phyloP scores from a whole-genome alignment of 2,113 vertebrate species.

The Alouatta palliata region DNA sequence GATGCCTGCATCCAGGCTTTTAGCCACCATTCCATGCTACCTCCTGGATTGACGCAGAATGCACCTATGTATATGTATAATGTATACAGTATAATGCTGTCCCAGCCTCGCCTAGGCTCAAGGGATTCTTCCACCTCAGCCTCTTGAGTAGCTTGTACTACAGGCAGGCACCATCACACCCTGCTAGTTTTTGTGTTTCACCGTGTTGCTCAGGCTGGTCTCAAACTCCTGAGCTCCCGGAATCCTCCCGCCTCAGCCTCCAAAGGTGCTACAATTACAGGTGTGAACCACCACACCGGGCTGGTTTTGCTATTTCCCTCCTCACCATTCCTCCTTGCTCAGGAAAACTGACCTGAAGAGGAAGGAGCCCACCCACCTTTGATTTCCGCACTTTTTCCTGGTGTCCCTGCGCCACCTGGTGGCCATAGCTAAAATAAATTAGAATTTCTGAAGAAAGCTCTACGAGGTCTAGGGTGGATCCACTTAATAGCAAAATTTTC shows the following conservation, averaged over 20 bases:
- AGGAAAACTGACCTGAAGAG: background rate
- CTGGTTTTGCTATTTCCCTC: background rate
- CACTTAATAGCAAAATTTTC: background rate
- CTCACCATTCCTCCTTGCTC: background rate
- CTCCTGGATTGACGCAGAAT: background rate
- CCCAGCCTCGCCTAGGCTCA: too few species aligned
- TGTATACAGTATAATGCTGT: too few species aligned
- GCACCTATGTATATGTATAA: background rate
- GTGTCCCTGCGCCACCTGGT: constrained; percentile 54
- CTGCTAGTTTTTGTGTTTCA: too few species aligned
- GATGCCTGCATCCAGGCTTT: background rate
- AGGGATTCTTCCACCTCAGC: too few species aligned
- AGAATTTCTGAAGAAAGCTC: background rate
- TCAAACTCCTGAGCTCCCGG: too few species aligned
- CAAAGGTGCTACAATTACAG: too few species aligned
- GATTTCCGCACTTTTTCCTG: background rate
- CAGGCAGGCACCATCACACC: too few species aligned
- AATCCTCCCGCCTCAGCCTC: too few species aligned
- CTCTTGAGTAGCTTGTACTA: too few species aligned
- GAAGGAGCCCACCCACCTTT: background rate
- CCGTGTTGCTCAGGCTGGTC: too few species aligned
- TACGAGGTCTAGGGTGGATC: background rate
- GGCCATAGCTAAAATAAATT: background rate
- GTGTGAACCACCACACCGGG: too few species aligned
- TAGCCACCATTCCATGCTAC: background rate